Percentiles rank a stretch among this genome's conserved stretches.
phyloP scores from a whole-genome alignment of 2,113 vertebrate genomes.

The Daubentonia madagascariensis region DNA sequence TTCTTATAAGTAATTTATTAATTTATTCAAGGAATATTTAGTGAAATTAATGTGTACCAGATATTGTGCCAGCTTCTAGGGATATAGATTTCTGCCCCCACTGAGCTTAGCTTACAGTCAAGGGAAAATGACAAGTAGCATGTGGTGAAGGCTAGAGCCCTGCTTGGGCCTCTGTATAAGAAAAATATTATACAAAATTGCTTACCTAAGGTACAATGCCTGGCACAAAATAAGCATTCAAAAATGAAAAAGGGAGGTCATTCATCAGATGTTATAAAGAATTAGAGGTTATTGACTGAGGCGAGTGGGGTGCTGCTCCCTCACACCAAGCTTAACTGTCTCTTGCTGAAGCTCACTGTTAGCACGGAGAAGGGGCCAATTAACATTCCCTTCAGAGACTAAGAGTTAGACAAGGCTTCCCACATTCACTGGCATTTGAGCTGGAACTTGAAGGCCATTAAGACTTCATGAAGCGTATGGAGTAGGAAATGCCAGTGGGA shows the following conservation, averaged over 20 bases:
- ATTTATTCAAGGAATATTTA: not conserved
- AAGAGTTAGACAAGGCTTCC: not conserved
- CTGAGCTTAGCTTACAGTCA: not conserved
- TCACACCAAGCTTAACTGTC: not conserved
- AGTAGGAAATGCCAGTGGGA: too few relatives aligned
- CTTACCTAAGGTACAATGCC: not conserved
- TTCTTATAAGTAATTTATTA: not conserved
- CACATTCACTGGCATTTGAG: accelerated
- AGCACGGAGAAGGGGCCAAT: too few relatives aligned
- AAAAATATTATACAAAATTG: not conserved
- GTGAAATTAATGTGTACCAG: too few relatives aligned
- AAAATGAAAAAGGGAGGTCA: not conserved
- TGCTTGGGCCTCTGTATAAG: not conserved
- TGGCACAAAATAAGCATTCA: not conserved
- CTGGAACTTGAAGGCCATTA: too few relatives aligned
- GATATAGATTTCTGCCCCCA: not conserved
- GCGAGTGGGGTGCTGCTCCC: too few relatives aligned
- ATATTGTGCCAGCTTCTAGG: not conserved
- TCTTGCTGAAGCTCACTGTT: too few relatives aligned
- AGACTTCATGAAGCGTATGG: not conserved
- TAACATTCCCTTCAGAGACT: not conserved
- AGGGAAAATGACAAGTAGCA: not conserved
- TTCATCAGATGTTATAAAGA: not conserved
- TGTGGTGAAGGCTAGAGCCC: not conserved
- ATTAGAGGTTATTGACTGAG: not conserved